Conservation (phyloP, 1,140 invertebrate species). For the Globodera ellingtonae region DNA sequence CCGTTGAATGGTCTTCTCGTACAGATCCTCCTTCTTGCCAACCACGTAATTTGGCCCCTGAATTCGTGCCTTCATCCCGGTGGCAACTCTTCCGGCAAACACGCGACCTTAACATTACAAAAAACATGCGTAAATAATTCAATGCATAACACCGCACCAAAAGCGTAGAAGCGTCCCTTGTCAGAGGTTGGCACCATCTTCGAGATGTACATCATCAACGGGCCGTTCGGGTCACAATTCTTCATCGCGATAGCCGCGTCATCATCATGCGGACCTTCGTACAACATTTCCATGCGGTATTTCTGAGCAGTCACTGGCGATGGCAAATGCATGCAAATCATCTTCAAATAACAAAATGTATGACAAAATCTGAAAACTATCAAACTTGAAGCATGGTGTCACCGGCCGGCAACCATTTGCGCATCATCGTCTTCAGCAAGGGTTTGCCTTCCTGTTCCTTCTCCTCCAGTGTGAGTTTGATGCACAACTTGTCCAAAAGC, state of each 20-base stretch:
- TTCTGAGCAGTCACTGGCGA: slow-evolving; percentile 97
- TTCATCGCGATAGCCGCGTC: slow-evolving; percentile 80
- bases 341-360: slow-evolving; percentile 70
- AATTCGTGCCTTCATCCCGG: slow-evolving; percentile 92
- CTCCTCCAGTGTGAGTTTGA: slow-evolving; percentile 89
- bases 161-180: slow-evolving; percentile 99
- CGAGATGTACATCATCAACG: slow-evolving; percentile 99
- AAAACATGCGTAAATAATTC: not conserved
- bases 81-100: slow-evolving; percentile 92
- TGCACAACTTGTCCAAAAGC: slow-evolving; percentile 84
- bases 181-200: slow-evolving; percentile 99
- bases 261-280: slow-evolving; percentile 95
- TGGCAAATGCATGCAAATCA: slow-evolving; percentile 99
- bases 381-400: slow-evolving; percentile 95
- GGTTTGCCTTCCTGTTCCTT: slow-evolving; percentile 81
- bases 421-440: slow-evolving; percentile 80
- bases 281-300: slow-evolving; percentile 98
- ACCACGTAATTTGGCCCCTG: slow-evolving; percentile 97
- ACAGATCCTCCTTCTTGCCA: slow-evolving; percentile 98
- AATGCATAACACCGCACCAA: slow-evolving; percentile 71
- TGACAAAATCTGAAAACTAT: not conserved
- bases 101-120: slow-evolving; percentile 73
- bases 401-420: slow-evolving; percentile 97
- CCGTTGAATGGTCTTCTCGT: slow-evolving; percentile 94
- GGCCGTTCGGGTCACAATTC: slow-evolving; percentile 91